Base-by-base conservation (phyloP, 1,140 invertebrate species). In the Theocolax elegans region DNA sequence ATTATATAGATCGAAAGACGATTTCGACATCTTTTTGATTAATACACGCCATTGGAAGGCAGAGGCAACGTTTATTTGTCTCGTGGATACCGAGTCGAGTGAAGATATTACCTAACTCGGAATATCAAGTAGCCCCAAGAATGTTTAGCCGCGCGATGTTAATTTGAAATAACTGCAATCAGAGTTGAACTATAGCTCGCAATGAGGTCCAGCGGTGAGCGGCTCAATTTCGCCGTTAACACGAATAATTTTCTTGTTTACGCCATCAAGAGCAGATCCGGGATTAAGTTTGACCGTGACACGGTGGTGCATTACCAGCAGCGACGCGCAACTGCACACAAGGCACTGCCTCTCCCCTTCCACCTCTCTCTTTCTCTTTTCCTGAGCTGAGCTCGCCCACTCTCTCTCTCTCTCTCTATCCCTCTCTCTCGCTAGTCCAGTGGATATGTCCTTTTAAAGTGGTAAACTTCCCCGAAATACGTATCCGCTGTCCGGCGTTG, bases 381-480 rank as follows among this genome's bases (percentile, higher is more conserved):
- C 76, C 76, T 19, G 44, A 60, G 66, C 58, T 44, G 4, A 27
- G 58, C 19, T 60, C 58, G 8, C 15, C 42, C 38, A 21, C 42
- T 21, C 38, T 29, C 63, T 6, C 46, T 13, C 53, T 58, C 65
- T 58, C 54, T 12, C 19, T 64, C 35, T 15, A 40, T 21, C 38
- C 25, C 53, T 4, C 49, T 15, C 54, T 59, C 65, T 59, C 56
- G 75, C 74, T 76, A 74, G 75, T 76, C 76, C 76, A 76, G 76
- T 62, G 63, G 78, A 79, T 76, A 74, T 79, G 75, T 79, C 78
- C 80, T 85, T 83, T 83, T 81, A 83, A 85, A 83, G 82, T 83
- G 79, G 82, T 76, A 83, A 83, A 85, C 83, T 84, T 76, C 69
- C 73, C 74, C 76, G 80, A 77, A 82, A 84, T 82, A 81, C 79